Evolutionary conservation across 2,888 invertebrate genomes (phyloP), one percentile per base, ranked within the genome.

Genomic region (Drosophila ezoana): DNA sequence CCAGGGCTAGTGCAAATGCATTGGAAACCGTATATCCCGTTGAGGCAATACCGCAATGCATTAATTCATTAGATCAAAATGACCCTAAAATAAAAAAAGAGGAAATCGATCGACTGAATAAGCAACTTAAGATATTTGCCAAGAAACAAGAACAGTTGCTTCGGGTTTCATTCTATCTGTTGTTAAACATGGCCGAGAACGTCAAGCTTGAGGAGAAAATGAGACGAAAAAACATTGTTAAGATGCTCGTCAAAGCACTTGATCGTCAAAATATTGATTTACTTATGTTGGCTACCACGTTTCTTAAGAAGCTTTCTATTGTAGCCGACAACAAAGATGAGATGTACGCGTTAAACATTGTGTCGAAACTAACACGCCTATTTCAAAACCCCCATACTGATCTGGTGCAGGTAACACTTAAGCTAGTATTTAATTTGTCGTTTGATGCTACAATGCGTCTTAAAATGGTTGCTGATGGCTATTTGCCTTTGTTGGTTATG

Each of bases 131-230:
- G 89, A 94, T 95, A 40, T 93, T 98, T 64, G 96, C 98, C 13
- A 96, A 96, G 89, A 98, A 98, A 92, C 99, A 99, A 91, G 98
- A 99, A 89, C 97, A 98, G 90, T 93, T 99, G 20, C 93, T 99
- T 35, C 93, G 98, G 91, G 98, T 98, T 47, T 97, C 97, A 3
- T 97, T 97, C 91, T 98, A 98, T 92, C 94, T 99, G 90, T 93
- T 99, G 58, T 93, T 99, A 52, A 99, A 99, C 92, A 96, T 99
- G 92, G 97, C 99, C 4, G 98, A 98, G 92, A 99, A 98, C 93
- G 95, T 97, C 9, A 96, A 96, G 91, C 96, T 99, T 3, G 99
- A 99, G 92, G 96, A 98, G 92, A 99, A 99, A 93, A 99, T 99
- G 97, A 95, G 97, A 32, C 97, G 97, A 87, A 97, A 98, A 92